These are phyloP conservation scores for Clarias gariepinus DNA, from an alignment of 2,113 vertebrate genomes.

Conservation along the genomic window DNA sequence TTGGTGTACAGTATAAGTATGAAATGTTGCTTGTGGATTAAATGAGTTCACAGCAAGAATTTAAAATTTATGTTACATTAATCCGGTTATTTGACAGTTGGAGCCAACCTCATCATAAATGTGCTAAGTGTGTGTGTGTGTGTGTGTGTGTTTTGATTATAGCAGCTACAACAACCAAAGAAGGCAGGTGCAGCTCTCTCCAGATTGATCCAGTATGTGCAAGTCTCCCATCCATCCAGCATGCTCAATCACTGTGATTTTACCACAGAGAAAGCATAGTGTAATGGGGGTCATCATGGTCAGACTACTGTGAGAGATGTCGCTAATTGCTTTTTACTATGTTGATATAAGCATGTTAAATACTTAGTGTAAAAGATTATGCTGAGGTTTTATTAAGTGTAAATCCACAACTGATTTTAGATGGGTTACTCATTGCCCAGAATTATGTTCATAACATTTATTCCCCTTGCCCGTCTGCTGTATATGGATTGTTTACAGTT, in stretches of 20 bases:
- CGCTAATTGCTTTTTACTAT: slow-evolving; percentile 20
- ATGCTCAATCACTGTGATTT: slow-evolving; percentile 36
- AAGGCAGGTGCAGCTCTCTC: slow-evolving; percentile 64
- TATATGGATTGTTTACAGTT: background rate
- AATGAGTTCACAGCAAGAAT: background rate
- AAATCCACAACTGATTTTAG: background rate
- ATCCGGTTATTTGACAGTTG: background rate
- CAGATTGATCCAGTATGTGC: slow-evolving; percentile 63
- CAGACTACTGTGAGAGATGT: background rate
- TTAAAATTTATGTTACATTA: background rate
- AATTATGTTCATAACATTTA: background rate
- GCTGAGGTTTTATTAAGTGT: background rate
- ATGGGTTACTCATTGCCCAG: background rate
- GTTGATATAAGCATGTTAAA: slow-evolving; percentile 4
- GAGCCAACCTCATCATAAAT: background rate
- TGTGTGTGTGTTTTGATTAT: slow-evolving; percentile 43
- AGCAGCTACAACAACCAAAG: slow-evolving; percentile 55
- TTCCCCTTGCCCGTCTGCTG: background rate
- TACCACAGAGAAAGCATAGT: slow-evolving; percentile 1
- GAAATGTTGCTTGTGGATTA: background rate
- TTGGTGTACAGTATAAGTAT: background rate
- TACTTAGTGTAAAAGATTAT: background rate
- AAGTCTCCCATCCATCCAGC: slow-evolving; percentile 45
- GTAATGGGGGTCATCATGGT: slow-evolving; percentile 20
- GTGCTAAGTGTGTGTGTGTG: background rate